A percentile compares a stretch with the other conserved stretches of the same genome.
These are phyloP conservation scores for Limnephilus rhombicus DNA, from an alignment of 2,888 invertebrate genomes.

Conservation along the genomic window DNA sequence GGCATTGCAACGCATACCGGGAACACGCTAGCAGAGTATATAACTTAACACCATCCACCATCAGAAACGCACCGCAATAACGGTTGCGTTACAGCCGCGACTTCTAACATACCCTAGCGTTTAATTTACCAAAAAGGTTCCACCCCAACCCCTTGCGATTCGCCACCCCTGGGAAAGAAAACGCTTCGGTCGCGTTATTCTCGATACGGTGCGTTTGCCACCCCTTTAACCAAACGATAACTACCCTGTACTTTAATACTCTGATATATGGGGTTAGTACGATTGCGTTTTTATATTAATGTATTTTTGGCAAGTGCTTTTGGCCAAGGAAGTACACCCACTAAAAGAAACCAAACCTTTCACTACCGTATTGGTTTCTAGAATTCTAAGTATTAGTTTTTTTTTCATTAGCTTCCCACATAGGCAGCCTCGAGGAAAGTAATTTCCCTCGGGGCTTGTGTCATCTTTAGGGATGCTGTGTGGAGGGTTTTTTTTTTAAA, in stretches of 20 bases:
- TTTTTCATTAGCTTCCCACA: too few species aligned
- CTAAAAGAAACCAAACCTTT: background rate
- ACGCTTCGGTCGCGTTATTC: slow-evolving; percentile 52
- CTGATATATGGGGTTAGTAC: background rate
- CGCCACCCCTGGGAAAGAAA: slow-evolving; percentile 24
- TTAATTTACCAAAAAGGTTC: slow-evolving; percentile 45
- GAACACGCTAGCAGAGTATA: background rate
- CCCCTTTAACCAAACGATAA: slow-evolving; percentile 14
- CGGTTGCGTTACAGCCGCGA: background rate
- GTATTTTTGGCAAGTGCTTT: background rate
- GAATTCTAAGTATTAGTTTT: background rate
- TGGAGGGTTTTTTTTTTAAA: too few species aligned
- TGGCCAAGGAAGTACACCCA: background rate
- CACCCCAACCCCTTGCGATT: background rate
- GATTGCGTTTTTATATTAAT: background rate
- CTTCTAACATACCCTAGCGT: slow-evolving; percentile 3
- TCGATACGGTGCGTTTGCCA: slow-evolving; percentile 50
- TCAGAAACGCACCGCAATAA: slow-evolving; percentile 1
- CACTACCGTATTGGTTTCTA: background rate
- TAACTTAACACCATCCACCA: background rate
- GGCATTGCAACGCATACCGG: too few species aligned
- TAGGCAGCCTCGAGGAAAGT: too few species aligned
- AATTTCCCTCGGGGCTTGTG: too few species aligned
- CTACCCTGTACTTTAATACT: background rate
- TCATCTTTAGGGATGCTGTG: too few species aligned